These are phyloP conservation scores for Rhineura floridana DNA, from an alignment of 2,113 vertebrate species.

Conservation along the genomic window DNA sequence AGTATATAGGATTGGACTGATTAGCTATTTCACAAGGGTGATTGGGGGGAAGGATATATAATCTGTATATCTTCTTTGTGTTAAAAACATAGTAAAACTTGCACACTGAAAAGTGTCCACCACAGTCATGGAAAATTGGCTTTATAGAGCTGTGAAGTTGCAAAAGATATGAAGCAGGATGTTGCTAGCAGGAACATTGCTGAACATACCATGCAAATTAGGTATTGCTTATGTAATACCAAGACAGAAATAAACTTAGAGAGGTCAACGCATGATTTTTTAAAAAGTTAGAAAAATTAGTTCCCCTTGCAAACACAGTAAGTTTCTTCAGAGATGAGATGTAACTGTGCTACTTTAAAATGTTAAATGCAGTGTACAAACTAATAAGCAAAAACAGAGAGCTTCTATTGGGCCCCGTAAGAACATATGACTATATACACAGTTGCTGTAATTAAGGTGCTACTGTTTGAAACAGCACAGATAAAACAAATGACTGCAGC, in stretches of 20 bases:
- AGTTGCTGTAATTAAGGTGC: too few species aligned
- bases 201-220: background rate
- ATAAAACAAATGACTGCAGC: too few species aligned
- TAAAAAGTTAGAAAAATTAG: background rate
- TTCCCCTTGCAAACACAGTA: too few species aligned
- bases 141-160: constrained; percentile 32
- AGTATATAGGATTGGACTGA: background rate
- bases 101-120: background rate
- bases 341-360: background rate
- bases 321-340: background rate
- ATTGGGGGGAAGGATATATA: background rate
- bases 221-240: background rate
- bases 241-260: background rate
- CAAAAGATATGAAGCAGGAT: background rate
- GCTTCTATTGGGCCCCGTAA: background rate
- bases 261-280: background rate
- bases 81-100: constrained; percentile 3
- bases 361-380: background rate
- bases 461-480: too few species aligned
- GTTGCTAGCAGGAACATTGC: constrained; percentile 6
- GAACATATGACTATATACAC: too few species aligned
- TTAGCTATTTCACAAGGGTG: background rate
- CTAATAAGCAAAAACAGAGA: background rate
- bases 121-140: background rate
- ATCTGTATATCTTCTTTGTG: background rate